Conservation (phyloP, 2,797 vertebrate species). For the Buceros bicornis region DNA sequence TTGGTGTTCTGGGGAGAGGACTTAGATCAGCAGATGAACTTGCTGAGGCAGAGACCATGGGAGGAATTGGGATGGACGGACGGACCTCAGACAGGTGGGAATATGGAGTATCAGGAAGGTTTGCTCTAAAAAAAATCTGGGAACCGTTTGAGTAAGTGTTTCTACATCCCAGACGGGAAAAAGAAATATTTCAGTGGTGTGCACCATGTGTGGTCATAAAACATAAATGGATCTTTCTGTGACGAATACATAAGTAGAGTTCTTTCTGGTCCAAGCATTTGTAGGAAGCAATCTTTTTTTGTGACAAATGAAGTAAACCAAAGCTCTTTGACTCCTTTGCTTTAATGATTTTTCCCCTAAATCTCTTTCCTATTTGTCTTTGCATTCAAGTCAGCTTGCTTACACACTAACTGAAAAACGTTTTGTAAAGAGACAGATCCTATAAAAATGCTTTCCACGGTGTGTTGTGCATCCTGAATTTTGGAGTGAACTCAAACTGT, state of each 20-base stretch:
- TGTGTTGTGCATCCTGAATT: background rate
- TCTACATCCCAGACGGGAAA: background rate
- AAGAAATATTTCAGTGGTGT: background rate
- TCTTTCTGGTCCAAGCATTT: background rate
- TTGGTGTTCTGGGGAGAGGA: background rate
- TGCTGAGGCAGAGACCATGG: background rate
- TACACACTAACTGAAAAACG: background rate
- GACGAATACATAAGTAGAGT: background rate
- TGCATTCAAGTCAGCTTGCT: background rate
- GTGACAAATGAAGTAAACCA: background rate
- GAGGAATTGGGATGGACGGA: background rate
- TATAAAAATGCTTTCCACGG: background rate
- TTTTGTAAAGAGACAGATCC: background rate
- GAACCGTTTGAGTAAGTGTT: background rate
- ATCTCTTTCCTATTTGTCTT: background rate
- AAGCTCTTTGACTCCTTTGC: background rate
- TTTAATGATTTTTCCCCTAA: background rate
- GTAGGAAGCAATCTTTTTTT: background rate
- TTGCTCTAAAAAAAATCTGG: background rate
- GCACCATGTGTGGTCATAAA: background rate
- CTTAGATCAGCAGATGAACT: background rate
- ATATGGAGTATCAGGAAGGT: background rate
- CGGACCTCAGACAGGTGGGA: background rate
- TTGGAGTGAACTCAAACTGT: background rate
- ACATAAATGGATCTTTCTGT: background rate